Conservation (phyloP, 2,888 invertebrate genomes). For the Dione juno region DNA sequence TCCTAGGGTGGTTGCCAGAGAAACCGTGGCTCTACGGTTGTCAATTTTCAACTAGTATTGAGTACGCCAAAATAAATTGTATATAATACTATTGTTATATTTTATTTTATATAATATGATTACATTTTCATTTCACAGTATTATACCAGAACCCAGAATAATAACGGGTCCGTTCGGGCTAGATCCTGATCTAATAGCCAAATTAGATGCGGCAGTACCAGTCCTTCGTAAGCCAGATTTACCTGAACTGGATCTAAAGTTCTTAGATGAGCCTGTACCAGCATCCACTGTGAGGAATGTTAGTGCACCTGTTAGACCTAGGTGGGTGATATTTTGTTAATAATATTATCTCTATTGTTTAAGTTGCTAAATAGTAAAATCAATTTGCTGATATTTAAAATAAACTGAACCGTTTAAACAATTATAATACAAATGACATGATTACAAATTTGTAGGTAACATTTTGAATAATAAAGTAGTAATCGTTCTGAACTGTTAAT, state of each 20-base stretch:
- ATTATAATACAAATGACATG: too few relatives aligned
- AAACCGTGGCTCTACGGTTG: too few relatives aligned
- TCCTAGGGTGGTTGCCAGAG: too few relatives aligned
- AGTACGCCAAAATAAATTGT: too few relatives aligned
- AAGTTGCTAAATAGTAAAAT: background rate
- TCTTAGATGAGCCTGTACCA: constrained; percentile 77
- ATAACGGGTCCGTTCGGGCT: constrained; percentile 90
- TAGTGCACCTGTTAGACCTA: constrained; percentile 53
- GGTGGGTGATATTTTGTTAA: constrained; percentile 49
- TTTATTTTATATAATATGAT: too few relatives aligned
- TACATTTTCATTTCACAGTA: constrained; percentile 56
- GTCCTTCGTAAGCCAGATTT: constrained; percentile 60
- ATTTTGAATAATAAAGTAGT: too few relatives aligned
- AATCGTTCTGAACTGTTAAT: too few relatives aligned
- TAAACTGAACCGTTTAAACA: too few relatives aligned
- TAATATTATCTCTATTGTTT: background rate
- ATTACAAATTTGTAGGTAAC: too few relatives aligned
- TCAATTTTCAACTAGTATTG: too few relatives aligned
- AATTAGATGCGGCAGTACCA: constrained; percentile 84
- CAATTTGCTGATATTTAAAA: too few relatives aligned
- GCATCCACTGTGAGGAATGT: constrained; percentile 54
- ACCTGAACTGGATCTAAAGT: constrained; percentile 78
- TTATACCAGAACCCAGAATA: constrained; percentile 72
- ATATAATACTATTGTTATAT: too few relatives aligned
- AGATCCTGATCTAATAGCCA: constrained; percentile 88